These are phyloP conservation scores for Craterocephalus amniculus DNA, from an alignment of 2,797 vertebrate species.

Conservation along the genomic window DNA sequence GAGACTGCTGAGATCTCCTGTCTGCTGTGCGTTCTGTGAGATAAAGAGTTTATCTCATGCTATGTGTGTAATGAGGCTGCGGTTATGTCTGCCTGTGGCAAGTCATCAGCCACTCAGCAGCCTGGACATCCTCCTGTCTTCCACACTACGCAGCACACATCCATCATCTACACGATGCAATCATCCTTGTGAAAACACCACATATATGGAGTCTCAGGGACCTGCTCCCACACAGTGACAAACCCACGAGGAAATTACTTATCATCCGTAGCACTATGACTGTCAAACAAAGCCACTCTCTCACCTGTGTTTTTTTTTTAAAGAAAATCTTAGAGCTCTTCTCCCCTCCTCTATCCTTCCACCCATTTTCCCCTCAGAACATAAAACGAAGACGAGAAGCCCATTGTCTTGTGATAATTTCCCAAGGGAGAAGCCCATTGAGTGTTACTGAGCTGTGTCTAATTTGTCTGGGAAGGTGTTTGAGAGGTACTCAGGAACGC, in stretches of 20 bases:
- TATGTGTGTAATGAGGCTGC: conserved; percentile 81
- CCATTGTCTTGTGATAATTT: conserved; percentile 82
- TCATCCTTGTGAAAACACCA: conserved; percentile 75
- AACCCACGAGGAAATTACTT: conserved; percentile 77
- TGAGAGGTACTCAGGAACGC: conserved; percentile 69
- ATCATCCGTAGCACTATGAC: conserved; percentile 78
- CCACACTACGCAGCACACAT: conserved; percentile 67
- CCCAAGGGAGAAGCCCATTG: conserved; percentile 75
- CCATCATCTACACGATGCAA: conserved; percentile 82
- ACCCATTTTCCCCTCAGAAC: conserved; percentile 61
- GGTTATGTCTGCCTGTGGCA: conserved; percentile 67
- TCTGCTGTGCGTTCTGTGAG: conserved; percentile 62
- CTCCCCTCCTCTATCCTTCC: conserved; percentile 24
- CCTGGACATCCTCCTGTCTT: conserved; percentile 72
- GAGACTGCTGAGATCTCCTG: conserved; percentile 64
- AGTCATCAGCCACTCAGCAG: conserved; percentile 66
- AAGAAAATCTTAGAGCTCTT: conserved; percentile 58
- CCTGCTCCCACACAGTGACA: conserved; percentile 64
- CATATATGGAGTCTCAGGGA: conserved; percentile 72
- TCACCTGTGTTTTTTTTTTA: conserved; percentile 49
- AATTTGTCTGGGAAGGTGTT: conserved; percentile 83
- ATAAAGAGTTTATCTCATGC: conserved; percentile 71
- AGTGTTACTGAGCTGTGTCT: conserved; percentile 77
- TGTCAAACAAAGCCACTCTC: conserved; percentile 56
- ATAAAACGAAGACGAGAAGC: conserved; percentile 75